Percentiles rank a stretch among this genome's conserved stretches.
Evolutionary conservation across 2,797 vertebrate species (phyloP).

Genomic region (Esox masquinongy): DNA sequence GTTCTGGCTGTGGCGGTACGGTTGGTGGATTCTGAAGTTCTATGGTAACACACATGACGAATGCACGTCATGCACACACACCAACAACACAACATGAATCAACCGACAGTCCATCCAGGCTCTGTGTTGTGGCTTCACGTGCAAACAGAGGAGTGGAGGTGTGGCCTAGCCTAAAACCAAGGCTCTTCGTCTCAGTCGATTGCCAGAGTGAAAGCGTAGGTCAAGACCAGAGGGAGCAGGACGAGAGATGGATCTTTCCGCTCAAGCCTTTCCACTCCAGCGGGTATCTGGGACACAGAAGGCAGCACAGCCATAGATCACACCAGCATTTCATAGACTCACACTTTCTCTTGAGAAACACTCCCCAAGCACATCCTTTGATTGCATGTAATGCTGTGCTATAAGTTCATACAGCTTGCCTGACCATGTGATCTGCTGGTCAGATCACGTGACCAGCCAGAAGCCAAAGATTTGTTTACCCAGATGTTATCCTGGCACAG

Average conservation of each 20-base stretch:
- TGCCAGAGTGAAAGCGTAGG: neutral
- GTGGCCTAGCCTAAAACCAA: neutral
- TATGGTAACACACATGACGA: neutral
- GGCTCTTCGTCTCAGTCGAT: neutral
- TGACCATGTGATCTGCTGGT: too few species aligned
- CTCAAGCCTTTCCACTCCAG: constrained; percentile 32
- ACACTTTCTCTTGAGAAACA: neutral
- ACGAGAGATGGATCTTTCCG: constrained; percentile 30
- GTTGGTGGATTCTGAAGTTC: neutral
- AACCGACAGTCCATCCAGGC: too few species aligned
- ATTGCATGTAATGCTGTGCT: neutral
- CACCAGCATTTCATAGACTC: neutral
- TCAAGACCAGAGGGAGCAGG: constrained; percentile 4
- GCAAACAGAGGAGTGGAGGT: neutral
- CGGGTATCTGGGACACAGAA: constrained; percentile 26
- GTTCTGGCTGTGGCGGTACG: neutral
- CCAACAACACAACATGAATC: too few species aligned
- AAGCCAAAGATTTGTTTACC: too few species aligned
- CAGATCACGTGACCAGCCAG: too few species aligned
- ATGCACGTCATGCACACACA: too few species aligned
- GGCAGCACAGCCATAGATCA: constrained; percentile 21
- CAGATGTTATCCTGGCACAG: too few species aligned
- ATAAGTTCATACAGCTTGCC: neutral
- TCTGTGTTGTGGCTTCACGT: too few species aligned
- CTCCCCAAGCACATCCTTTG: neutral